Percentiles rank a stretch among this genome's conserved stretches.
These are phyloP conservation scores for Cryptus viduatorius DNA, from an alignment of 2,888 invertebrate genomes.

Conservation along the genomic window DNA sequence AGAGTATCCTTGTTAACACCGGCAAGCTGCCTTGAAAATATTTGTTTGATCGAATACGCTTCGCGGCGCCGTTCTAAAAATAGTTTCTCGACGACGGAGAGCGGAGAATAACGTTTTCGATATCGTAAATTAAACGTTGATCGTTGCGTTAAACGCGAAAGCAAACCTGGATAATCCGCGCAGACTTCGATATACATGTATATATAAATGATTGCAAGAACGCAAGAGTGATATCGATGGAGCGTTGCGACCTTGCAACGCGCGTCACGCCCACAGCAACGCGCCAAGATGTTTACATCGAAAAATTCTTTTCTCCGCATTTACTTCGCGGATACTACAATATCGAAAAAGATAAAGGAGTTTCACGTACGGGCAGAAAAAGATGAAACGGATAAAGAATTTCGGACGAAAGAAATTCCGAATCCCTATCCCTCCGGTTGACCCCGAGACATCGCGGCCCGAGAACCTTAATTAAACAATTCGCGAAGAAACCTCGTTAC, in stretches of 20 bases:
- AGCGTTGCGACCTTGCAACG: slow-evolving; percentile 34
- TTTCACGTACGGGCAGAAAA: neutral
- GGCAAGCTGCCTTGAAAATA: slow-evolving; percentile 20
- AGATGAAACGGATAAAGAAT: too few species aligned
- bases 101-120: slow-evolving; percentile 23
- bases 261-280: slow-evolving; percentile 13
- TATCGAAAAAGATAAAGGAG: neutral
- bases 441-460: neutral
- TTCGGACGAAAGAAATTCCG: too few species aligned
- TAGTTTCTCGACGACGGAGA: neutral
- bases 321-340: neutral
- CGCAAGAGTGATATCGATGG: neutral
- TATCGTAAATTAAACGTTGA: slow-evolving; percentile 29
- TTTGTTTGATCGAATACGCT: slow-evolving; percentile 44
- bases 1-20: neutral
- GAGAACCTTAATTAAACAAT: slow-evolving; percentile 52
- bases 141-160: neutral
- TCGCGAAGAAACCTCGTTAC: slow-evolving; percentile 55
- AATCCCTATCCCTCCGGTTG: neutral
- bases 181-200: neutral
- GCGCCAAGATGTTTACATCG: slow-evolving; percentile 19
- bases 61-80: slow-evolving; percentile 15
- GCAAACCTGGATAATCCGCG: neutral
- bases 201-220: slow-evolving; percentile 4
- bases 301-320: slow-evolving; percentile 34